Evolutionary conservation across 2,797 vertebrate genomes (phyloP), one percentile per base, ranked within the genome.

Genomic region (Sebastes iracundus): DNA sequence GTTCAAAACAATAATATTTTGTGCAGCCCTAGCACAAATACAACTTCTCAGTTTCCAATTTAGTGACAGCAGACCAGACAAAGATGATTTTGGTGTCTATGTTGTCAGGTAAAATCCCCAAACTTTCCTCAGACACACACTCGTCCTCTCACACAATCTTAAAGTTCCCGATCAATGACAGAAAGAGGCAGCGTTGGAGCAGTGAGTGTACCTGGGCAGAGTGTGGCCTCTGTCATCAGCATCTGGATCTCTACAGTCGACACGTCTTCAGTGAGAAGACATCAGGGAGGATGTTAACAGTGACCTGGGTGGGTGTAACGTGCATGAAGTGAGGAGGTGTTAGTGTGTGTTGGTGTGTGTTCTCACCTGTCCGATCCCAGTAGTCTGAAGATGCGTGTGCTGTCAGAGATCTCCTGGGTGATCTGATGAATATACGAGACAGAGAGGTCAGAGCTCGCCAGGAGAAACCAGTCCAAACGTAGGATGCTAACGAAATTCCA

Each of bases 341-440:
- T 30, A n/a, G 28, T 3, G 8, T 18, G 27, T 59, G 58, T 32
- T 18, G 16, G 59, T 42, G 33, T 33, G 66, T 32, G 25, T 56
- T 63, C 93, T 92, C 89, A 99, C 98, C 98, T 98, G 96, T 99
- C 98, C 86, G 98, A 98, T 93, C 98, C 98, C 94, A 99, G 97
- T 85, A 99, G 97, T 94, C 97, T 97, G 96, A 99, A 99, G 95
- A 99, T 99, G 83, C 98, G 97, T 3, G 98, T 97, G 93, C 91
- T 99, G 94, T 99, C 98, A 4, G 97, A 99, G 94, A 99, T 99
- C 95, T 99, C 98, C 92, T 99, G 98, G 30, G 98, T 99, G 94
- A 99, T 98, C 98, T 99, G 91, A 87, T 9, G 11, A 10, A 70
- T 3, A 14, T 2, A 25, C 1, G 6, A 75, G 2, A 14, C 67